phyloP scores from a whole-genome alignment of 2,888 invertebrate species.

The Euclidia mi region DNA sequence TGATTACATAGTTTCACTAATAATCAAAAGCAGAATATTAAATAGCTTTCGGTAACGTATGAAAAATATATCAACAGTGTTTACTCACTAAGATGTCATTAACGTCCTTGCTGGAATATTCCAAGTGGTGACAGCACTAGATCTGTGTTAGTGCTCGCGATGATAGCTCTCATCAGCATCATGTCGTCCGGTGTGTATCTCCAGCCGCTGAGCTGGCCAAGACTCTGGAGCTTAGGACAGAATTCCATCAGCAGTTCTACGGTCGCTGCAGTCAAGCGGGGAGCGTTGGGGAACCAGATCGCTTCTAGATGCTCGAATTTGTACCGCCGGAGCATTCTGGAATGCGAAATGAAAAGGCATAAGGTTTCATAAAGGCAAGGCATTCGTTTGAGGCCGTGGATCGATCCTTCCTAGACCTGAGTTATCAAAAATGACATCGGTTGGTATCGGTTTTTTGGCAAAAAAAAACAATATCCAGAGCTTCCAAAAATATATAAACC shows the following conservation, averaged over 20 bases:
- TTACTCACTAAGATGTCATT: slow-evolving; percentile 13
- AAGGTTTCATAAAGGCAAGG: too few species aligned
- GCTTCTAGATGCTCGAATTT: slow-evolving; percentile 91
- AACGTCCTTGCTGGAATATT: slow-evolving; percentile 85
- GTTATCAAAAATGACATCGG: too few species aligned
- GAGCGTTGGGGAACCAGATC: slow-evolving; percentile 92
- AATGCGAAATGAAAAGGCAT: slow-evolving; percentile 62
- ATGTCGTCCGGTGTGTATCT: slow-evolving; percentile 92
- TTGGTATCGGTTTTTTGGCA: too few species aligned
- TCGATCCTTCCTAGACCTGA: too few species aligned
- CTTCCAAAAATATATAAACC: too few species aligned
- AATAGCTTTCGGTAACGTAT: too few species aligned
- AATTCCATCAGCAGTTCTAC: slow-evolving; percentile 92
- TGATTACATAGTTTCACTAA: too few species aligned
- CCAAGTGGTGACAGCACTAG: slow-evolving; percentile 91
- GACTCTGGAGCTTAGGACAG: slow-evolving; percentile 91
- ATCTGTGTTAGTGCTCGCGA: slow-evolving; percentile 92
- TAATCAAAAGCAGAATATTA: too few species aligned
- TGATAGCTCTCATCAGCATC: slow-evolving; percentile 91
- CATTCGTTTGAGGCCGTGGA: too few species aligned
- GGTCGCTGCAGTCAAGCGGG: slow-evolving; percentile 90
- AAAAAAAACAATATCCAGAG: too few species aligned
- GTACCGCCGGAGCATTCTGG: slow-evolving; percentile 91
- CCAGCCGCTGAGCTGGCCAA: slow-evolving; percentile 93
- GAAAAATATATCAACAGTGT: slow-evolving; percentile 7